phyloP scores from a whole-genome alignment of 2,888 invertebrate genomes.

The Coelogynopora nodosa region DNA sequence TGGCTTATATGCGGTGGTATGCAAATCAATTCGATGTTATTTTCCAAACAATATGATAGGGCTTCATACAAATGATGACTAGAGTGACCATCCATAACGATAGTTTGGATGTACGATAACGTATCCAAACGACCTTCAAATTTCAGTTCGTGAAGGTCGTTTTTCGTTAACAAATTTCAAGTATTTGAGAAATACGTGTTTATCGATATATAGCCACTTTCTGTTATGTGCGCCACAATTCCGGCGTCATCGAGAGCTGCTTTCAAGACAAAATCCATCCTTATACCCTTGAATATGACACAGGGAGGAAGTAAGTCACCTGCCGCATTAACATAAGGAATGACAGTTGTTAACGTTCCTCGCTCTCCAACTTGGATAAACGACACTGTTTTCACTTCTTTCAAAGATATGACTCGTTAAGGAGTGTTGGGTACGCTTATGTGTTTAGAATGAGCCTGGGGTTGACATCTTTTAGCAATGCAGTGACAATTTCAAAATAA shows the following conservation, averaged over 20 bases:
- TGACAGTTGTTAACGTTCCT: not conserved
- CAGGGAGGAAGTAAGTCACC: not conserved
- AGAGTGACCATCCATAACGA: not conserved
- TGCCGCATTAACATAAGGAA: not conserved
- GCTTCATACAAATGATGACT: not conserved
- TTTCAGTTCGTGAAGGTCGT: too few relatives aligned
- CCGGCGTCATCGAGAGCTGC: not conserved
- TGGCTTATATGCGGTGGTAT: not conserved
- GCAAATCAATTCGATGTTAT: not conserved
- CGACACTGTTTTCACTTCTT: not conserved
- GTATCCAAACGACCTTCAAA: too few relatives aligned
- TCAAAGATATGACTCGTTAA: not conserved
- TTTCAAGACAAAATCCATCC: not conserved
- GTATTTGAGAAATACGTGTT: not conserved
- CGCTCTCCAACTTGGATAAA: not conserved
- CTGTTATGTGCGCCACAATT: not conserved
- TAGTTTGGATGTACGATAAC: not conserved
- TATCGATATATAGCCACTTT: not conserved
- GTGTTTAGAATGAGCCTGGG: not conserved
- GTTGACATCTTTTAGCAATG: not conserved
- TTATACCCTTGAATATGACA: not conserved
- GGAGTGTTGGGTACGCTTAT: not conserved
- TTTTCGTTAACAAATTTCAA: not conserved
- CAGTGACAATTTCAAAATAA: not conserved
- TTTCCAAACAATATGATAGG: not conserved